phyloP scores from a whole-genome alignment of 2,888 invertebrate genomes.

The Acanthosepion lycidas region DNA sequence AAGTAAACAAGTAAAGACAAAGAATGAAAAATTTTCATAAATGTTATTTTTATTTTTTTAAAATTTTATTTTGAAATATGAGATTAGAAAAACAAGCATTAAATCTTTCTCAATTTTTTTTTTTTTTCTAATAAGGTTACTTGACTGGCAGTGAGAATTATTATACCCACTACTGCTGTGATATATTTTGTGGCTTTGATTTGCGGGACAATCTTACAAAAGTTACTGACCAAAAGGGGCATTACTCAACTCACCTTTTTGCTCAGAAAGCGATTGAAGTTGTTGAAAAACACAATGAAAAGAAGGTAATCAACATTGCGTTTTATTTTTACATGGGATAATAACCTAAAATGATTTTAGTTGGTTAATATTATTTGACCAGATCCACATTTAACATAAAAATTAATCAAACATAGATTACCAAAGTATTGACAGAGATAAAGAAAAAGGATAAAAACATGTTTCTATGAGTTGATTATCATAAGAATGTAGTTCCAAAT shows the following conservation, averaged over 20 bases:
- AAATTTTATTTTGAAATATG: too few relatives aligned
- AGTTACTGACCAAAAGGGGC: constrained; percentile 56
- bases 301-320: constrained; percentile 57
- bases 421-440: too few relatives aligned
- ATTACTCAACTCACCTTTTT: constrained; percentile 67
- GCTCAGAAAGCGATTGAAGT: constrained; percentile 63
- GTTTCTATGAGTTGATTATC: too few relatives aligned
- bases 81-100: too few relatives aligned
- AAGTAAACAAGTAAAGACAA: too few relatives aligned
- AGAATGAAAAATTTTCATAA: too few relatives aligned
- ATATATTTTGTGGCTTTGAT: not conserved
- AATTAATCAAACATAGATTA: too few relatives aligned
- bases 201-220: constrained; percentile 47
- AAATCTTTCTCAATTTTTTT: not conserved
- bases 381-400: too few relatives aligned
- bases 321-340: not conserved
- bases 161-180: constrained; percentile 63
- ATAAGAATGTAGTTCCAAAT: too few relatives aligned
- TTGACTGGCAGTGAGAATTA: constrained; percentile 73
- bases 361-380: too few relatives aligned
- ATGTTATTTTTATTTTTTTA: too few relatives aligned
- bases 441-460: too few relatives aligned
- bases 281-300: constrained; percentile 59
- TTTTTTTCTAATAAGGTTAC: constrained; percentile 70
- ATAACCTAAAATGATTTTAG: not conserved